A percentile compares a stretch with the other conserved stretches of the same genome.
phyloP scores from a whole-genome alignment of 2,797 vertebrate species.

The Crocidura indochinensis region DNA sequence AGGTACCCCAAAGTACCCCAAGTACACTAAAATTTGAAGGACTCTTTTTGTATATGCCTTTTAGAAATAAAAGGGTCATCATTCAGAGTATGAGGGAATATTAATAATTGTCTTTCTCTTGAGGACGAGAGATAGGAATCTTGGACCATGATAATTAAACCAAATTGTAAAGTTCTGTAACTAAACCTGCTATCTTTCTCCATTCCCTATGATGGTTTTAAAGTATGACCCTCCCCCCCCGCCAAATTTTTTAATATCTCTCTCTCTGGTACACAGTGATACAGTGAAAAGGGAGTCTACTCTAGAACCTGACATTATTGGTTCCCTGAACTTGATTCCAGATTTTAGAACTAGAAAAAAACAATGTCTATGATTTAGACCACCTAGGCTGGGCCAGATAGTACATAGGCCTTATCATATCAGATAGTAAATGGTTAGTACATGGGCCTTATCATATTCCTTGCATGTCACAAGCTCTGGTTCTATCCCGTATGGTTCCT shows the following conservation, averaged over 20 bases:
- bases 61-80: background rate
- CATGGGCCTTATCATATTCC: no score
- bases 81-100: background rate
- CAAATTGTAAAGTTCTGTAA: background rate
- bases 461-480: no score
- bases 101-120: background rate
- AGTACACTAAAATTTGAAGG: conserved; percentile 15
- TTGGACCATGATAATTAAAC: background rate
- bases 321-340: background rate
- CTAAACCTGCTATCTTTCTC: background rate
- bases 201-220: background rate
- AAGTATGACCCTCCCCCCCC: background rate
- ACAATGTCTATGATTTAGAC: background rate
- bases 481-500: no score
- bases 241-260: background rate
- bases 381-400: no score
- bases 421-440: no score
- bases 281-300: background rate
- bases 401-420: no score
- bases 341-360: conserved; percentile 1
- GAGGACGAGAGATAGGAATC: background rate
- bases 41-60: background rate
- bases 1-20: background rate
- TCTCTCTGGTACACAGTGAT: background rate
- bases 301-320: background rate